Conservation (phyloP, 1,140 invertebrate species). For the Tetraneura akinire region DNA sequence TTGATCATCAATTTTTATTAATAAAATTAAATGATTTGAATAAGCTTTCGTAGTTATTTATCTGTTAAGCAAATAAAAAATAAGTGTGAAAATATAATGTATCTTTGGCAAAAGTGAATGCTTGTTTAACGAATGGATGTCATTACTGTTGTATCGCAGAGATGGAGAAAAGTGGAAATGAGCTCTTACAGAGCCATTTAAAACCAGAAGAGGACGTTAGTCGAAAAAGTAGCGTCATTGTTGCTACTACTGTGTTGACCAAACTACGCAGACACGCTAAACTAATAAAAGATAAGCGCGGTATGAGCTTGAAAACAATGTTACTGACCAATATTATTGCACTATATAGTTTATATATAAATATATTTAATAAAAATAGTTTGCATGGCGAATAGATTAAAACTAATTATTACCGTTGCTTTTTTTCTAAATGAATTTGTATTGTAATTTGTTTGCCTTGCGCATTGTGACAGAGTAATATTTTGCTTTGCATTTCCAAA, state of each 20-base stretch:
- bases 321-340: conserved; percentile 49
- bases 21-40: neutral
- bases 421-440: conserved; percentile 24
- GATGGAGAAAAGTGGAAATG: conserved; percentile 50
- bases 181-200: conserved; percentile 47
- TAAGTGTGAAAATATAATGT: conserved; percentile 37
- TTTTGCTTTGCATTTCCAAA: conserved; percentile 34
- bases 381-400: conserved; percentile 30
- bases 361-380: conserved; percentile 17
- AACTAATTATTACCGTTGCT: conserved; percentile 28
- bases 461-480: conserved; percentile 24
- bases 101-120: conserved; percentile 34
- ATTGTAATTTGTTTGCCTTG: conserved; percentile 23
- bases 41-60: conserved; percentile 19
- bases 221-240: conserved; percentile 49
- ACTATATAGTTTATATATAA: conserved; percentile 23
- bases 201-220: conserved; percentile 49
- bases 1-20: neutral
- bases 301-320: conserved; percentile 44
- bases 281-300: conserved; percentile 50
- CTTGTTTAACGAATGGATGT: conserved; percentile 45
- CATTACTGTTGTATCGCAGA: conserved; percentile 50
- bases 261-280: conserved; percentile 51
- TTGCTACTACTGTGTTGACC: conserved; percentile 49
- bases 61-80: conserved; percentile 25